Percentiles rank a stretch among this genome's conserved stretches.
phyloP scores from a whole-genome alignment of 2,113 vertebrate genomes.

The Pantherophis guttatus region DNA sequence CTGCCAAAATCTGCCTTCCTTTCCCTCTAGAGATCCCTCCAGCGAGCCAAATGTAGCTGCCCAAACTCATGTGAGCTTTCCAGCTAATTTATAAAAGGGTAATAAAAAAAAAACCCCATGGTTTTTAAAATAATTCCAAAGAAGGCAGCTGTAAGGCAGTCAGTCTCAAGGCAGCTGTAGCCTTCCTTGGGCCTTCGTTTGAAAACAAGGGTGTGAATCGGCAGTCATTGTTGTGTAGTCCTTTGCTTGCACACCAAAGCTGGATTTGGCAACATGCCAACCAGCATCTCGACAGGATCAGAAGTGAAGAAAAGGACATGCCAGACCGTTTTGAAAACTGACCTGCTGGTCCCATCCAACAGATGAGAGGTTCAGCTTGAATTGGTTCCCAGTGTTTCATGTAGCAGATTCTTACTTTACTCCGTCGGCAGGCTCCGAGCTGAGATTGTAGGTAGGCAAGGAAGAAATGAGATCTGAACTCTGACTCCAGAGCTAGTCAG shows the following conservation, averaged over 20 bases:
- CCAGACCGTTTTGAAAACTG: not conserved
- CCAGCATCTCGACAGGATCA: not conserved
- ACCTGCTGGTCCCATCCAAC: not conserved
- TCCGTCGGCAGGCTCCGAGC: not conserved
- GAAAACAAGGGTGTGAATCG: not conserved
- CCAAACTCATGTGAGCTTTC: not conserved
- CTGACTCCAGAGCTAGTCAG: not conserved
- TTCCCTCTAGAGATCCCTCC: not conserved
- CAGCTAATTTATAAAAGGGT: not conserved
- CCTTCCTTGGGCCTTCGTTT: not conserved
- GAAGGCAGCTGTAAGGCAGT: not conserved
- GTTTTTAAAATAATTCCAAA: slow-evolving; percentile 11
- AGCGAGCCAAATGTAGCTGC: not conserved
- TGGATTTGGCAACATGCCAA: not conserved
- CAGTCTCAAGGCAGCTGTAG: not conserved
- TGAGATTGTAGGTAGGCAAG: not conserved
- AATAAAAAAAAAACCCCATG: not conserved
- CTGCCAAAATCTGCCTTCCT: not conserved
- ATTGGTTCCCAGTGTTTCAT: not conserved
- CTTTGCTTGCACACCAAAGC: too few species aligned
- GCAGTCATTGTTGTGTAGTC: too few species aligned
- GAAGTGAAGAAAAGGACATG: not conserved
- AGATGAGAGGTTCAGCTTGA: not conserved
- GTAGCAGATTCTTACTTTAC: not conserved
- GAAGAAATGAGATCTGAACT: not conserved